Percentiles rank a stretch among this genome's conserved stretches.
Conservation (phyloP, 2,113 vertebrate genomes). For the Chaetops frenatus region DNA sequence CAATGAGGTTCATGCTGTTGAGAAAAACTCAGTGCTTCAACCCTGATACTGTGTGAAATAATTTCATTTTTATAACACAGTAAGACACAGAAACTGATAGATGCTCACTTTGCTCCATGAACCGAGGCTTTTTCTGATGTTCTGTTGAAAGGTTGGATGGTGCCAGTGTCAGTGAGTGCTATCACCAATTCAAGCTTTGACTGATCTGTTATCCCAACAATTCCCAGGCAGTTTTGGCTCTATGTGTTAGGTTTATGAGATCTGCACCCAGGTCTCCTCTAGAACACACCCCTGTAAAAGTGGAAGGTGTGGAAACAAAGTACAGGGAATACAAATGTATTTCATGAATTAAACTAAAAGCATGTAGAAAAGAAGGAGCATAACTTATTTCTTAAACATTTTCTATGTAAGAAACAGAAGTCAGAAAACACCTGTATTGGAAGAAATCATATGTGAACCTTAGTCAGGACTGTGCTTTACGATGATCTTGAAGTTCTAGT, state of each 20-base stretch:
- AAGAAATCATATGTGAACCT: not conserved
- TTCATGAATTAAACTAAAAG: not conserved
- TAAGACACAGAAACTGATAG: not conserved
- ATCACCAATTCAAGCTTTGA: not conserved
- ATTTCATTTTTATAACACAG: not conserved
- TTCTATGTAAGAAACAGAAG: not conserved
- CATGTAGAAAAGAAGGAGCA: not conserved
- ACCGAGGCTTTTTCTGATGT: not conserved
- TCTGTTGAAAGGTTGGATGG: not conserved
- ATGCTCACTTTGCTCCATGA: not conserved
- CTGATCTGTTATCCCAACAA: not conserved
- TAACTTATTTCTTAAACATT: not conserved
- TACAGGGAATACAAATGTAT: fast-evolving
- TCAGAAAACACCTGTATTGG: not conserved
- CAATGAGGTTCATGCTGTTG: not conserved
- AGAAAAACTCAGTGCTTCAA: not conserved
- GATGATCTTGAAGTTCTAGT: not conserved
- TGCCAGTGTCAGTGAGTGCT: not conserved
- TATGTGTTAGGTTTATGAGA: not conserved
- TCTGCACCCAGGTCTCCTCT: not conserved
- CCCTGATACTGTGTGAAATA: not conserved
- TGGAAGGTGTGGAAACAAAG: not conserved
- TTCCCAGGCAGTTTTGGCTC: not conserved
- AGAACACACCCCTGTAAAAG: fast-evolving
- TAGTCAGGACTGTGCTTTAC: not conserved